Conservation (phyloP, 2,797 vertebrate genomes). For the Poecilia wingei region DNA sequence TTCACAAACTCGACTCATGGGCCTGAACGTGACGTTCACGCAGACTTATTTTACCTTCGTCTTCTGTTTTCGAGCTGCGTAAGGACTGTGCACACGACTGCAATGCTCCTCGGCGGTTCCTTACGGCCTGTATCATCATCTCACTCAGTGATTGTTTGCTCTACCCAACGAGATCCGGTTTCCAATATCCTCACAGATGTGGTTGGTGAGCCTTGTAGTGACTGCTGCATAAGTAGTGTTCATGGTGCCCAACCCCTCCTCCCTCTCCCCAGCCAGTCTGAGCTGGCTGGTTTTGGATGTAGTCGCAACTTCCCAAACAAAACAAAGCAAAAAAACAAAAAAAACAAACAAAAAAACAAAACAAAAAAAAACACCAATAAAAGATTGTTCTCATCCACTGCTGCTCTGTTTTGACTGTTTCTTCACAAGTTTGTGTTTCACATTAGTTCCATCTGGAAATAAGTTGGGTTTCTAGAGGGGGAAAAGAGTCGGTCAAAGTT, state of each 20-base stretch:
- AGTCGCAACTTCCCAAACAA: conserved; percentile 66
- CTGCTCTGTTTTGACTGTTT: conserved; percentile 33
- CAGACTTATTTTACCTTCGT: conserved; percentile 56
- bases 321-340: conserved; percentile 19
- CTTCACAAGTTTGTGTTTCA: not conserved
- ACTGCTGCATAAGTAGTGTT: conserved; percentile 79
- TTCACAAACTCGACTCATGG: conserved; percentile 50
- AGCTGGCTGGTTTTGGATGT: conserved; percentile 68
- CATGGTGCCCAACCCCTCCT: conserved; percentile 68
- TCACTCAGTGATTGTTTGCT: conserved; percentile 73
- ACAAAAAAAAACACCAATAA: conserved; percentile 75
- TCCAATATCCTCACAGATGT: conserved; percentile 72
- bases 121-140: conserved; percentile 66
- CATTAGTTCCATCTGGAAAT: conserved; percentile 16
- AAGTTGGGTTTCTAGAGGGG: not conserved
- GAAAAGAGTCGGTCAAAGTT: conserved; percentile 16
- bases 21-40: conserved; percentile 48
- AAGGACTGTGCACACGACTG: conserved; percentile 65
- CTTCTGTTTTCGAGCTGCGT: conserved; percentile 57
- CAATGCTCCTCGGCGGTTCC: conserved; percentile 64
- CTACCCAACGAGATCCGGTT: conserved; percentile 75
- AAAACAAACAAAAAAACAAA: conserved; percentile 38
- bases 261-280: conserved; percentile 13
- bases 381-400: conserved; percentile 75
- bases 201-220: conserved; percentile 76